Evolutionary conservation across 1,140 invertebrate genomes (phyloP), one percentile per base, ranked within the genome.

Genomic region (Ladona fulva): DNA sequence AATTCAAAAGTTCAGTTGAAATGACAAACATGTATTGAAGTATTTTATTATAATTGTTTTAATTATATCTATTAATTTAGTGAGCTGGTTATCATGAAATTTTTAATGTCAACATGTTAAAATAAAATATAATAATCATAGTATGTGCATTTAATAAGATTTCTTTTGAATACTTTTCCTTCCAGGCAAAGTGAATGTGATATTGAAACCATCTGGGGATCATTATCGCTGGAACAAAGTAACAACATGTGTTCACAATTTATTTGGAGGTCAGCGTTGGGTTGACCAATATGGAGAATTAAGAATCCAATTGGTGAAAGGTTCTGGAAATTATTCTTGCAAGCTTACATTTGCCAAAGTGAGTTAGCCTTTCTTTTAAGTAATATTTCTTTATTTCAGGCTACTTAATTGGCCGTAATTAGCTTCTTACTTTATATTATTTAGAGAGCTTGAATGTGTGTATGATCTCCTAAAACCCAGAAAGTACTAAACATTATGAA

Each of bases 261-360:
- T 95, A 80, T 93, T 95, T 83, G 91, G 92, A 66, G 92, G 92
- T 6, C 91, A 94, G 83, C 86, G 94, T 52, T 95, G 93, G 92
- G 93, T 95, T 59, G 94, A 95, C 84, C 92, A 94, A 83, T 95
- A 95, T 84, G 94, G 94, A 0, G 93, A 95, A 83, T 89, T 95
- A 85, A 88, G 89, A 80, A 92, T 95, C 77, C 88, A 86, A 0
- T 89, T 88, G 79, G 89, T 88, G 59, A 85, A 88, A 25, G 52
- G 52, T 19, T 3, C 52, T 6, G 52, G 52, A 16, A 85, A 83
- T 37, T 89, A 94, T 74, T 86, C 88, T 0, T 94, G 92, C 84
- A 94, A 94, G 85, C 86, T 95, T 6, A 93, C 92, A 59, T 95
- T 95, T 86, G 89, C 92, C 1, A 95, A 95, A 88, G 92, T 93